These are phyloP conservation scores for Rostratula benghalensis DNA, from an alignment of 2,113 vertebrate species.

Conservation along the genomic window DNA sequence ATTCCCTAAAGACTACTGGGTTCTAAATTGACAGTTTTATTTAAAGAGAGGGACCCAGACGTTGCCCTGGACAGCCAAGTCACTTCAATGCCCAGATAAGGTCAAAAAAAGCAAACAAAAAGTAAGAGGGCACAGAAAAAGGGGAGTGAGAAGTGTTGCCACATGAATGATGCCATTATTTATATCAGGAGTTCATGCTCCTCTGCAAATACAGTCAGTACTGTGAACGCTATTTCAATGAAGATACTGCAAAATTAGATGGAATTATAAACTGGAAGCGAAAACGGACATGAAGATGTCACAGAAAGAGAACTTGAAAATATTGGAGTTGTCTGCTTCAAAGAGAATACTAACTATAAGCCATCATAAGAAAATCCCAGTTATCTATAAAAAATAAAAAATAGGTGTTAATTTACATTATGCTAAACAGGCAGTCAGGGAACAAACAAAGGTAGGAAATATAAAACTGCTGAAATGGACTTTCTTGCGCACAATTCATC, in stretches of 20 bases:
- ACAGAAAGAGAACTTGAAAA: not conserved
- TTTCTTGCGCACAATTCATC: not conserved
- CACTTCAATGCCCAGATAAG: not conserved
- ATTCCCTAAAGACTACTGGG: not conserved
- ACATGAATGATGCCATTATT: not conserved
- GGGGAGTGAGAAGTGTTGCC: not conserved
- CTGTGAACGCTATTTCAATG: not conserved
- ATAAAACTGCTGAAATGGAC: not conserved
- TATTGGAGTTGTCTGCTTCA: not conserved
- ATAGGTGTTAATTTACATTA: not conserved
- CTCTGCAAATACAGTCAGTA: not conserved
- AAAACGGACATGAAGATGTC: not conserved
- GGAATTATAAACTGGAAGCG: not conserved
- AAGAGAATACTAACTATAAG: not conserved
- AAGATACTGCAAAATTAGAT: not conserved
- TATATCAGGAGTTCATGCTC: not conserved
- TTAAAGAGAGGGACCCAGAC: not conserved
- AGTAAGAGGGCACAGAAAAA: not conserved
- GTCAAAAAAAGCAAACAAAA: conserved; percentile 2
- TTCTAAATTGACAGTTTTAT: conserved; percentile 6
- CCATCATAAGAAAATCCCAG: not conserved
- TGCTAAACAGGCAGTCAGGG: not conserved
- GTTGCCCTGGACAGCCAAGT: not conserved
- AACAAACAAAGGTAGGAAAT: not conserved
- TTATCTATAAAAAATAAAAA: not conserved